Evolutionary conservation across 2,113 vertebrate species (phyloP).

Genomic region (Prunella himalayana): DNA sequence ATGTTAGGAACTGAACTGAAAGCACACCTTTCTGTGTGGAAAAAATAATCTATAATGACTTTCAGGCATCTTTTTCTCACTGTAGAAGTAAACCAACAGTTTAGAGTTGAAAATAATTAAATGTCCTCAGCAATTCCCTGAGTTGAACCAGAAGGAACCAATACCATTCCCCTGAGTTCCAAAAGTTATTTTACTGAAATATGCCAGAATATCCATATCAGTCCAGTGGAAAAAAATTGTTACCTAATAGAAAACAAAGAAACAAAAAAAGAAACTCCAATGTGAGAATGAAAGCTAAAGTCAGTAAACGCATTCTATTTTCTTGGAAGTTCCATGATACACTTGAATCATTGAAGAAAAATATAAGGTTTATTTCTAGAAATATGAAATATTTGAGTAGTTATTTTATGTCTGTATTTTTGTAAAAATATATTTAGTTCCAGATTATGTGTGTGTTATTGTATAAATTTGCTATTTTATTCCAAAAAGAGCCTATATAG

Average conservation of each 20-base stretch:
- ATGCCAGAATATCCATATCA: not conserved
- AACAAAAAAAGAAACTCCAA: fast-evolving
- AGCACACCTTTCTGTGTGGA: not conserved
- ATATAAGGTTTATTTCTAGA: not conserved
- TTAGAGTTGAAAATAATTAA: not conserved
- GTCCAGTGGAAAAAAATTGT: not conserved
- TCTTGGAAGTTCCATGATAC: not conserved
- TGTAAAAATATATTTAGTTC: not conserved
- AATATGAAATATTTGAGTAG: not conserved
- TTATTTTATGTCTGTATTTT: not conserved
- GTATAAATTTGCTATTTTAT: not conserved
- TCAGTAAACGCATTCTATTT: not conserved
- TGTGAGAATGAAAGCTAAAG: not conserved
- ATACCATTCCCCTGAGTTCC: not conserved
- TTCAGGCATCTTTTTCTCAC: not conserved
- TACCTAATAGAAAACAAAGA: not conserved
- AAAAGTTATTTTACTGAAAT: not conserved
- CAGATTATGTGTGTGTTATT: not conserved
- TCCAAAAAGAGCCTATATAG: not conserved
- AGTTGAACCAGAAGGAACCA: not conserved
- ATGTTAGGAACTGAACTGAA: not conserved
- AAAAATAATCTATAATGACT: not conserved
- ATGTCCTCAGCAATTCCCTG: not conserved
- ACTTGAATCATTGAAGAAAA: not conserved
- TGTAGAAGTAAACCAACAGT: not conserved